These are phyloP conservation scores for Drosophila punjabiensis DNA, from an alignment of 1,140 invertebrate species.

Conservation along the genomic window DNA sequence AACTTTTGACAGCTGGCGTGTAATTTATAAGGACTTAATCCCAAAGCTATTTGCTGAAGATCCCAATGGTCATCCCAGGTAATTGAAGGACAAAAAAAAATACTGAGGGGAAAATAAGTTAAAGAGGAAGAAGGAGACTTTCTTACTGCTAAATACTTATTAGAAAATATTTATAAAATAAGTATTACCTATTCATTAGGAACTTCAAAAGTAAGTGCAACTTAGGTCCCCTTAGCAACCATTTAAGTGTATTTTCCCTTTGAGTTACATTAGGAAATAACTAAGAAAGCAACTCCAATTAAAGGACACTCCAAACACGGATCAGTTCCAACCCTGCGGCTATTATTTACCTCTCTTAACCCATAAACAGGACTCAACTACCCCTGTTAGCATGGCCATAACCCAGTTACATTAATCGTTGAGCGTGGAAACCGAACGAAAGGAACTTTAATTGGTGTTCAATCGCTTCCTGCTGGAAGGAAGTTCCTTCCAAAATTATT, in stretches of 20 bases:
- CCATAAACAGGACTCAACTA: neutral
- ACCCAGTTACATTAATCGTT: slow-evolving; percentile 2
- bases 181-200: neutral
- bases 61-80: neutral
- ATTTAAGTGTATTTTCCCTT: neutral
- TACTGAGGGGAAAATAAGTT: neutral
- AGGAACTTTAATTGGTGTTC: slow-evolving; percentile 22
- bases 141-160: too few relatives aligned
- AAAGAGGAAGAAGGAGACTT: neutral
- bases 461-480: neutral
- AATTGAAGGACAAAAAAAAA: neutral
- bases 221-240: neutral
- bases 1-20: slow-evolving; percentile 2
- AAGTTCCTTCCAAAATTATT: slow-evolving; percentile 24
- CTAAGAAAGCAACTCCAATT: neutral
- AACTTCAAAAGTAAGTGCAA: neutral
- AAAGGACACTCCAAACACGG: neutral
- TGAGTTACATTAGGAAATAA: too few relatives aligned
- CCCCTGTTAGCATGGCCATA: slow-evolving; percentile 6
- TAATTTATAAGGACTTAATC: slow-evolving; percentile 13
- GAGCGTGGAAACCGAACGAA: neutral
- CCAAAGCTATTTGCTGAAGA: neutral
- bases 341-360: neutral
- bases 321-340: neutral
- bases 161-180: neutral